phyloP scores from a whole-genome alignment of 30 jellyfish, hydroid and myxozoan species.

The Pelagia noctiluca region DNA sequence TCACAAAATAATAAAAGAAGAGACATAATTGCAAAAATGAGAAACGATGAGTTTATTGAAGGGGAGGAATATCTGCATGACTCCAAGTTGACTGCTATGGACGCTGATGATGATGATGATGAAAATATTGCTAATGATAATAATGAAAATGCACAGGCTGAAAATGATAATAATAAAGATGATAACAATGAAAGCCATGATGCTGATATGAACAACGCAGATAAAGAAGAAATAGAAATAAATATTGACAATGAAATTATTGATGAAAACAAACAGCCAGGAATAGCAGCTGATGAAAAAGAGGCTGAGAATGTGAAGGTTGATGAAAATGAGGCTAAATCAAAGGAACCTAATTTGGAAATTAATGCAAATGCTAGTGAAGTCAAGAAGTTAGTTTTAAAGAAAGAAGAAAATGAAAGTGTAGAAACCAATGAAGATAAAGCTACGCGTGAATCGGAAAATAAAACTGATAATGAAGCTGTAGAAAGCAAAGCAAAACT shows the following conservation, averaged over 20 bases:
- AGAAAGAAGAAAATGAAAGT: background rate
- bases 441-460: background rate
- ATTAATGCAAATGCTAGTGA: no score
- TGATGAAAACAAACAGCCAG: background rate
- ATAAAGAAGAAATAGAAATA: background rate
- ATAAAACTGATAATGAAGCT: background rate
- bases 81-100: slow-evolving; percentile 28
- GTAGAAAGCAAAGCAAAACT: no score
- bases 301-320: background rate
- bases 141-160: slow-evolving; percentile 11
- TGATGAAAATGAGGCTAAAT: background rate
- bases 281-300: background rate
- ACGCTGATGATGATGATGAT: slow-evolving; percentile 20
- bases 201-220: background rate
- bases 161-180: slow-evolving; percentile 11
- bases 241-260: background rate
- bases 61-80: slow-evolving; percentile 80
- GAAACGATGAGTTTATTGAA: slow-evolving; percentile 90
- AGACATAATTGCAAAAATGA: slow-evolving; percentile 64
- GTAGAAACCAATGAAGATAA: background rate
- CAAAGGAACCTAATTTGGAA: background rate
- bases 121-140: background rate
- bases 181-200: background rate
- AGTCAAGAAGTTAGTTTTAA: background rate
- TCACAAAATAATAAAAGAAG: slow-evolving; percentile 41